Evolutionary conservation across 2,797 vertebrate species (phyloP), one percentile per base, ranked within the genome.

Genomic region (Enteromius argenteus): DNA sequence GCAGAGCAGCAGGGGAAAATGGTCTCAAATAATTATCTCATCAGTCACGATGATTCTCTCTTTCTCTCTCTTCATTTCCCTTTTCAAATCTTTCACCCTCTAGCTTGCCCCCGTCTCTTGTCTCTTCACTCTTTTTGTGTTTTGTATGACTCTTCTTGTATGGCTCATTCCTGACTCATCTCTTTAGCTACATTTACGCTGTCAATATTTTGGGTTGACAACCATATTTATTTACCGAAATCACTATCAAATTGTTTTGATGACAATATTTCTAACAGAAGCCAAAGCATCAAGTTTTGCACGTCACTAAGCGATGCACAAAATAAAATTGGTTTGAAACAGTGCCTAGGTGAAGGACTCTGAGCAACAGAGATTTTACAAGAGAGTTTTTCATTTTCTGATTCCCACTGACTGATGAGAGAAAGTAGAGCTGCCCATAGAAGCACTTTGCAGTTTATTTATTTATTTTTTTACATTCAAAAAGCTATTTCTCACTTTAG

Each of bases 21-120:
- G 23, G 71, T 32, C 77, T 68, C 4, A 44, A 71, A 35, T 79
- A 81, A 60, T 85, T 69, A 81, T 76, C 84, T 64, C 39, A 73
- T 80, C 81, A 80, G 69, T 81, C 56, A 81, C 14, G 1, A 56
- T 67, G n/a, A 66, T 74, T 49, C 62, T 62, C 64, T 83, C 21
- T 46, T n/a, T 17, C 62, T 58, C 62, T 68, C 39, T 53, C 69
- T 66, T 37, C 27, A 21, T 74, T 44, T 83, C 37, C n/a, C 80
- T 74, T 64, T 62, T 82, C 42, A 64, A 82, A 82, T 62, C 68
- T n/a, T n/a, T 75, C 49, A 64, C 67, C 51, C 71, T 69, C 68
- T 35, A 81, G 68, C n/a, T 37, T 84, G 37, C 69, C 19, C 69
- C 56, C 30, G 10, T 79, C 74, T 46, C 49, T 37, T 46, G 53